phyloP scores from a whole-genome alignment of 2,797 vertebrate genomes.

The Pseudotriccus pelzelni region DNA sequence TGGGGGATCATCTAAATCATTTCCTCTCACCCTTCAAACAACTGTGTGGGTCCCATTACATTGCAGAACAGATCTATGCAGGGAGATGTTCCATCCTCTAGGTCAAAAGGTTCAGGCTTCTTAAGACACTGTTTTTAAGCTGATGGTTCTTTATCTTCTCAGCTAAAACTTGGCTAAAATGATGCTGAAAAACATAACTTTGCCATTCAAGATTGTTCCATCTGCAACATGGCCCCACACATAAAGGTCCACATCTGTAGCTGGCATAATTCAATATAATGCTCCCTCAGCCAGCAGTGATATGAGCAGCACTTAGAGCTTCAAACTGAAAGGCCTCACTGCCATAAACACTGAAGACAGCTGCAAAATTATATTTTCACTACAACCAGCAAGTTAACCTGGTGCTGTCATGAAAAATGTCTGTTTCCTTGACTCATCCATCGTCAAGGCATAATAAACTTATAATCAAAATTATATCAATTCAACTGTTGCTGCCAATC shows the following conservation, averaged over 20 bases:
- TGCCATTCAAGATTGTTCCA: constrained; percentile 3
- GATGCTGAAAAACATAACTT: constrained; percentile 6
- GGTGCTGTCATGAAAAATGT: constrained; percentile 39
- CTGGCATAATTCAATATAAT: background rate
- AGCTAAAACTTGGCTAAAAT: constrained; percentile 1
- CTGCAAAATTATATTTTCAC: constrained; percentile 57
- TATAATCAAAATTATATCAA: constrained; percentile 64
- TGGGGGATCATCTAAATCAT: background rate
- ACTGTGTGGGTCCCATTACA: background rate
- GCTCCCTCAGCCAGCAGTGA: background rate
- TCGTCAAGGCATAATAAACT: constrained; percentile 63
- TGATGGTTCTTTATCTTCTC: background rate
- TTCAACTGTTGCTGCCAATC: constrained; percentile 53
- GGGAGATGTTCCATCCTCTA: background rate
- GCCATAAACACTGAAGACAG: constrained; percentile 30
- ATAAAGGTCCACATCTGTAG: background rate
- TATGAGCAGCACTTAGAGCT: background rate
- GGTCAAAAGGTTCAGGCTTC: background rate
- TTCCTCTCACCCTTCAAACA: background rate
- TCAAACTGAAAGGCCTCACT: constrained; percentile 13
- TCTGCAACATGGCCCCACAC: background rate
- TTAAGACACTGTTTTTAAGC: background rate
- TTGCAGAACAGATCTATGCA: background rate
- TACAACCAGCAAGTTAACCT: constrained; percentile 41
- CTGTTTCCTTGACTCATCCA: constrained; percentile 63